Evolutionary conservation across 2,888 invertebrate genomes (phyloP).

Genomic region (Thyatira batis): DNA sequence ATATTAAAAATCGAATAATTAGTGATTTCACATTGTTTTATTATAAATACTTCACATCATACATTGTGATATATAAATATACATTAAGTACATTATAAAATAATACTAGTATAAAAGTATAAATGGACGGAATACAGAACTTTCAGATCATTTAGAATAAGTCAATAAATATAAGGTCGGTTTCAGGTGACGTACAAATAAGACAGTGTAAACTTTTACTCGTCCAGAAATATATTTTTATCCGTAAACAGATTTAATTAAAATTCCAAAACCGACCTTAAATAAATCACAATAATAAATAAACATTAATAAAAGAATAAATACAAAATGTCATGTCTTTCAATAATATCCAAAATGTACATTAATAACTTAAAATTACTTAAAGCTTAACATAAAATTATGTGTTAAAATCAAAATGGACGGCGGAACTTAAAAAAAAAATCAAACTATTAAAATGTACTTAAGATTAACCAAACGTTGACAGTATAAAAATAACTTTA

Average conservation of each 20-base stretch:
- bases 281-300: background rate
- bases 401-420: background rate
- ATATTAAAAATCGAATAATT: no score
- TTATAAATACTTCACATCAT: slow-evolving; percentile 6
- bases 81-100: slow-evolving; percentile 19
- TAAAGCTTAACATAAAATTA: background rate
- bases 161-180: slow-evolving; percentile 12
- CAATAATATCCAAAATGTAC: background rate
- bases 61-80: slow-evolving; percentile 28
- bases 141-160: slow-evolving; percentile 31
- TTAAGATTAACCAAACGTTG: background rate
- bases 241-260: no score
- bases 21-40: slow-evolving; percentile 5
- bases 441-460: background rate
- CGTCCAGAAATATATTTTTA: no score
- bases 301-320: background rate
- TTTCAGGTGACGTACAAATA: background rate
- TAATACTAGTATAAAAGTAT: slow-evolving; percentile 48
- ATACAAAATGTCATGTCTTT: background rate
- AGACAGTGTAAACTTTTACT: no score
- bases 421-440: background rate
- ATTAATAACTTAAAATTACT: background rate
- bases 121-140: slow-evolving; percentile 55
- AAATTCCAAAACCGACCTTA: background rate
- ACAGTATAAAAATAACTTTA: background rate